Percentiles rank a stretch among this genome's conserved stretches.
phyloP scores from a whole-genome alignment of 2,888 invertebrate species.

The Epinotia demarniana region DNA sequence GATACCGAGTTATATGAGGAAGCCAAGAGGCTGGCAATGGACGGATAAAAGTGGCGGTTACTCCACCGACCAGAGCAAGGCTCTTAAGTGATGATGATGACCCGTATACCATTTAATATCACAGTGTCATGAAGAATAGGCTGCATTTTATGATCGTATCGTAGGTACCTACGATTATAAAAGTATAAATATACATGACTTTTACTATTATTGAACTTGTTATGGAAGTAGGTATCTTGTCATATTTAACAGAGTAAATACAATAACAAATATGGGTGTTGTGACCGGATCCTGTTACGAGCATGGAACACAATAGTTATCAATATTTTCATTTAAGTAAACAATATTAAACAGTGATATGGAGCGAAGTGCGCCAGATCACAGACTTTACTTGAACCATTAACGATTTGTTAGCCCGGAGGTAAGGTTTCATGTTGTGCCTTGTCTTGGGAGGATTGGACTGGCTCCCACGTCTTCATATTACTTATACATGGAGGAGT shows the following conservation, averaged over 20 bases:
- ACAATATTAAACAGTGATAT: conserved; percentile 8
- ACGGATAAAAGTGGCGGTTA: too few species aligned
- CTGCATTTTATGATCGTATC: background rate
- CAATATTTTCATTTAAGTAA: background rate
- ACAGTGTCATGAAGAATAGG: background rate
- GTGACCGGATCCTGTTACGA: background rate
- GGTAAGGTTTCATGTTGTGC: conserved; percentile 75
- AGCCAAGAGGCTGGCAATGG: too few species aligned
- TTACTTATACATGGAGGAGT: conserved; percentile 36
- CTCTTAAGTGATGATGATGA: too few species aligned
- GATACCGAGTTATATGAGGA: too few species aligned
- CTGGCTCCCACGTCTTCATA: conserved; percentile 42
- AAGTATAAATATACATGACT: too few species aligned
- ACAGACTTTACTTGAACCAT: conserved; percentile 71
- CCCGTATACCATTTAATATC: background rate
- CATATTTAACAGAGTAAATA: background rate
- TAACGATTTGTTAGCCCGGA: conserved; percentile 71
- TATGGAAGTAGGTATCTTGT: background rate
- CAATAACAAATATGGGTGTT: background rate
- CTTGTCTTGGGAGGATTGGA: conserved; percentile 23
- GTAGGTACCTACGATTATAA: too few species aligned
- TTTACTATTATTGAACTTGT: background rate
- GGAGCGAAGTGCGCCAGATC: background rate
- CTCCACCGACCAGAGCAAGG: too few species aligned
- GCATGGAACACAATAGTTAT: background rate